phyloP scores from a whole-genome alignment of 2,888 invertebrate species.

The Drepana falcataria region DNA sequence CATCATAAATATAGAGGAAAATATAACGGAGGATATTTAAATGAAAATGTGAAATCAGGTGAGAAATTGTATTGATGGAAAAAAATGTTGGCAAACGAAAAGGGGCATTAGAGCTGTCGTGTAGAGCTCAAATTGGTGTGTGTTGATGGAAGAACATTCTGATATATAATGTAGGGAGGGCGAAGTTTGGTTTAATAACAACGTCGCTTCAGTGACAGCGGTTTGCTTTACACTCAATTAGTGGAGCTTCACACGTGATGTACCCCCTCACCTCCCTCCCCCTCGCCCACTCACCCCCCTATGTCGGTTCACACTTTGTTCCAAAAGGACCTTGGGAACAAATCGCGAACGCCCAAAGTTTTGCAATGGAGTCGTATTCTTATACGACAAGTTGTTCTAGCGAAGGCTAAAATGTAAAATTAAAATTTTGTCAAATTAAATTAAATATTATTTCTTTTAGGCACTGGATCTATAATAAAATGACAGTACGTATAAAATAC shows the following conservation, averaged over 20 bases:
- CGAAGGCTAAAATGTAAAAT: too few species aligned
- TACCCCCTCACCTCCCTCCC: slow-evolving; percentile 11
- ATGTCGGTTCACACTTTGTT: slow-evolving; percentile 23
- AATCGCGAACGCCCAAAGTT: slow-evolving; percentile 4
- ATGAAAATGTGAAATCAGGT: slow-evolving; percentile 2
- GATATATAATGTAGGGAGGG: slow-evolving; percentile 34
- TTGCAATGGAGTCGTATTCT: background rate
- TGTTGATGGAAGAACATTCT: slow-evolving; percentile 12
- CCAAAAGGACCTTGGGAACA: slow-evolving; percentile 23
- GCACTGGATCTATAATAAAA: too few species aligned
- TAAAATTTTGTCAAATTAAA: too few species aligned
- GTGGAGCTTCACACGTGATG: slow-evolving; percentile 44
- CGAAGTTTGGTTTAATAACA: slow-evolving; percentile 44
- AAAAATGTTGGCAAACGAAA: background rate
- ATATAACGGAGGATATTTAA: background rate
- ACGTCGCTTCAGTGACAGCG: slow-evolving; percentile 45
- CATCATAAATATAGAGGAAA: slow-evolving; percentile 2
- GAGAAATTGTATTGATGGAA: slow-evolving; percentile 1
- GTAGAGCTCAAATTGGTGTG: slow-evolving; percentile 7
- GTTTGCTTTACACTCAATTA: slow-evolving; percentile 61
- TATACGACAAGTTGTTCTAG: background rate
- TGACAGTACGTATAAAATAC: too few species aligned
- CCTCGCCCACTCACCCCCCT: slow-evolving; percentile 8
- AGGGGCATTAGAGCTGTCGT: slow-evolving; percentile 1
- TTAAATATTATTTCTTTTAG: too few species aligned